Percentiles rank a stretch among this genome's conserved stretches.
phyloP scores from a whole-genome alignment of 2,113 vertebrate species.

The Agelaius tricolor region DNA sequence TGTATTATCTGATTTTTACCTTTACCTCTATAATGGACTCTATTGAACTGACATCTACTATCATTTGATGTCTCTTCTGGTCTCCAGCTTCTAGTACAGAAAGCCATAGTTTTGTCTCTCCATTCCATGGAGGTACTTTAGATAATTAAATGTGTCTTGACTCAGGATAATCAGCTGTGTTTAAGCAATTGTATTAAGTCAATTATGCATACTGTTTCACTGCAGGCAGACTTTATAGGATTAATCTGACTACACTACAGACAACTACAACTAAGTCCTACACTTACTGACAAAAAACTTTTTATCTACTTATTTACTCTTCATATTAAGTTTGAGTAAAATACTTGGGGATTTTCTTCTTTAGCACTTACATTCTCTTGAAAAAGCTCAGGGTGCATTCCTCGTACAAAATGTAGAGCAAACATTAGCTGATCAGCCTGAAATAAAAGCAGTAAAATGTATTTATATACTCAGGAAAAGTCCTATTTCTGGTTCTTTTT shows the following conservation, averaged over 20 bases:
- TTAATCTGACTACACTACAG: background rate
- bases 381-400: constrained; percentile 91
- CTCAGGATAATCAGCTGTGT: accelerated
- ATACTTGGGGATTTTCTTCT: background rate
- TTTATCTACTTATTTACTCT: background rate
- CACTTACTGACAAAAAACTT: background rate
- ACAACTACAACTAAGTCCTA: background rate
- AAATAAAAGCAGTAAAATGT: constrained; percentile 21
- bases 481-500: background rate
- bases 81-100: background rate
- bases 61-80: background rate
- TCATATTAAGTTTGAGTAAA: background rate
- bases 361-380: constrained; percentile 88
- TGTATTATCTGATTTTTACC: background rate
- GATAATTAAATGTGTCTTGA: background rate
- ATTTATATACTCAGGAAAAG: background rate
- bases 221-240: background rate
- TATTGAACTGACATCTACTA: background rate
- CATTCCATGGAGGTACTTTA: background rate
- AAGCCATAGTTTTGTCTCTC: background rate
- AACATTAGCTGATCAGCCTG: constrained; percentile 97
- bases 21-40: background rate
- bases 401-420: constrained; percentile 93
- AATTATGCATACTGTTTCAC: background rate
- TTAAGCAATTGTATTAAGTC: background rate